Evolutionary conservation across 2,113 vertebrate species (phyloP).

Genomic region (Plecotus auritus): DNA sequence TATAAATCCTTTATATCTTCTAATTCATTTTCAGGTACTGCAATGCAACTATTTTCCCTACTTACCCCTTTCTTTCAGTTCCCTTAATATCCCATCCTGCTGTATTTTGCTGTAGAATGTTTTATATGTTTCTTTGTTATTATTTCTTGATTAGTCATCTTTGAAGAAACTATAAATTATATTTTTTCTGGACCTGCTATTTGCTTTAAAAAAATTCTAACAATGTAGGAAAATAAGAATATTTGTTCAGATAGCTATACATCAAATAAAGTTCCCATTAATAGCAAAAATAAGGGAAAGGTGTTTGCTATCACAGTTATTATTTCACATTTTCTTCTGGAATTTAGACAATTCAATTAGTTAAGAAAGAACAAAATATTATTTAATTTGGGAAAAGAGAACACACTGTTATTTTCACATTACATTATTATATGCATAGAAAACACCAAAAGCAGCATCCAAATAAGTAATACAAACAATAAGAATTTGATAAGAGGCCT

Average conservation of each 20-base stretch:
- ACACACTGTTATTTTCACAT: neutral
- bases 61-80: neutral
- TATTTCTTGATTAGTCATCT: neutral
- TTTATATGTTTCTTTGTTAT: neutral
- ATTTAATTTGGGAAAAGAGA: neutral
- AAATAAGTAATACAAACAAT: neutral
- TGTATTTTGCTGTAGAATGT: neutral
- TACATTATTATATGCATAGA: neutral
- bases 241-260: neutral
- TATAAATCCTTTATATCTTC: neutral
- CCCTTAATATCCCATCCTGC: neutral
- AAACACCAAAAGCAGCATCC: neutral
- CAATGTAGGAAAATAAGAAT: neutral
- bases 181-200: neutral
- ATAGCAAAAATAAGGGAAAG: neutral
- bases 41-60: neutral
- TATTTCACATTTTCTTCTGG: neutral
- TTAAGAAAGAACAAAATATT: neutral
- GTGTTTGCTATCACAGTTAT: neutral
- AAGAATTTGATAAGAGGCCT: neutral
- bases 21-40: neutral
- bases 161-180: neutral
- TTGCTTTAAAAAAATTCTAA: neutral
- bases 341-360: neutral
- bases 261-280: neutral